Evolutionary conservation across 2,888 invertebrate genomes (phyloP).

Genomic region (Plagodis pulveraria): DNA sequence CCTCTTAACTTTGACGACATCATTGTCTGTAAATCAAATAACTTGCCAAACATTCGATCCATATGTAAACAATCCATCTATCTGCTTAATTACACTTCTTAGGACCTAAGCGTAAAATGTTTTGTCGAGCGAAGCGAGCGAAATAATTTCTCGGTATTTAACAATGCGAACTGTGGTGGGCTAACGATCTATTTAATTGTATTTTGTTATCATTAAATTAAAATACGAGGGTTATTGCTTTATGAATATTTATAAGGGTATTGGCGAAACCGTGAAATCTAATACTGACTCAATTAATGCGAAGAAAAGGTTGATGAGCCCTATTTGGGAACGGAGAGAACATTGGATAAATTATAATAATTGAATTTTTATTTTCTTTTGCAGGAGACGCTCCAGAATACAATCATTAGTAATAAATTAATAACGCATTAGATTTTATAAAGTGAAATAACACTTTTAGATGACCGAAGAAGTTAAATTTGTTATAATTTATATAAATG

Average conservation of each 20-base stretch:
- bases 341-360: conserved; percentile 1
- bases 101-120: conserved; percentile 6
- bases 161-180: conserved; percentile 23
- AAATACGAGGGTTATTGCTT: conserved; percentile 27
- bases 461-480: too few relatives aligned
- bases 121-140: conserved; percentile 15
- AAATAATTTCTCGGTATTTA: conserved; percentile 16
- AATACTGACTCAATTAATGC: conserved; percentile 23
- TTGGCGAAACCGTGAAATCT: conserved; percentile 25
- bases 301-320: conserved; percentile 8
- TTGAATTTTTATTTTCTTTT: neutral
- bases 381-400: too few relatives aligned
- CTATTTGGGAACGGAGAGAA: conserved; percentile 5
- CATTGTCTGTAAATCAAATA: conserved; percentile 29
- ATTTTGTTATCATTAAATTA: conserved; percentile 26
- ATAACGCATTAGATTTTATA: too few relatives aligned
- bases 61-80: conserved; percentile 25
- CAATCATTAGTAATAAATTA: too few relatives aligned
- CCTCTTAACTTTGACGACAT: conserved; percentile 14
- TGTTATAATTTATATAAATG: too few relatives aligned
- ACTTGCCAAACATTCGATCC: conserved; percentile 15
- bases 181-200: conserved; percentile 24
- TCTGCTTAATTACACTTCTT: conserved; percentile 23
- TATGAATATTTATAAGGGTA: conserved; percentile 25
- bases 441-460: too few relatives aligned